Evolutionary conservation across 2,888 invertebrate genomes (phyloP).

Genomic region (Gymnosoma rotundatum): DNA sequence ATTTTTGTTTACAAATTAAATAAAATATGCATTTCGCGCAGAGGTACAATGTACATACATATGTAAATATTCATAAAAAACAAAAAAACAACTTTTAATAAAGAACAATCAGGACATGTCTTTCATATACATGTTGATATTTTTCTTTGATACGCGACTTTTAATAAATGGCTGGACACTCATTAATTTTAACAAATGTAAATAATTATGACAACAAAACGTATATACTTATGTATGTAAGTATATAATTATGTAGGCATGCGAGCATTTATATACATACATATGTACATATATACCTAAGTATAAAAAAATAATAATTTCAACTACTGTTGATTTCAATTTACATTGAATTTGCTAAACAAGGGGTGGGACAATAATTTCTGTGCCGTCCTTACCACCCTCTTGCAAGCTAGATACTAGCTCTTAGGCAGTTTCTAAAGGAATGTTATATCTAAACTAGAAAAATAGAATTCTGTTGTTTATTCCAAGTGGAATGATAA

Average conservation of each 20-base stretch:
- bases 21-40: conserved; percentile 8
- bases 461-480: no score
- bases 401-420: conserved; percentile 14
- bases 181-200: conserved; percentile 69
- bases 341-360: conserved; percentile 38
- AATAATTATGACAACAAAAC: conserved; percentile 64
- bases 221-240: neutral
- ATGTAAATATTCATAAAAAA: neutral
- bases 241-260: neutral
- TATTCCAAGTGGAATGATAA: no score
- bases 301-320: conserved; percentile 14
- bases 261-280: conserved; percentile 15
- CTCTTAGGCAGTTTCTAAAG: conserved; percentile 24
- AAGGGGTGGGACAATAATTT: conserved; percentile 11
- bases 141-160: conserved; percentile 49
- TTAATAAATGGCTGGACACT: conserved; percentile 71
- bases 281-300: conserved; percentile 17
- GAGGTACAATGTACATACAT: no score
- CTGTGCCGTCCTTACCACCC: conserved; percentile 13
- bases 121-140: conserved; percentile 17
- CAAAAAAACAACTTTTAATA: neutral
- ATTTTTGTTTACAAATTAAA: conserved; percentile 51
- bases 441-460: conserved; percentile 1
- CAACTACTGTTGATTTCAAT: conserved; percentile 64
- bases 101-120: conserved; percentile 41